Evolutionary conservation across 2,113 vertebrate species (phyloP).

Genomic region (Stictonetta naevosa): DNA sequence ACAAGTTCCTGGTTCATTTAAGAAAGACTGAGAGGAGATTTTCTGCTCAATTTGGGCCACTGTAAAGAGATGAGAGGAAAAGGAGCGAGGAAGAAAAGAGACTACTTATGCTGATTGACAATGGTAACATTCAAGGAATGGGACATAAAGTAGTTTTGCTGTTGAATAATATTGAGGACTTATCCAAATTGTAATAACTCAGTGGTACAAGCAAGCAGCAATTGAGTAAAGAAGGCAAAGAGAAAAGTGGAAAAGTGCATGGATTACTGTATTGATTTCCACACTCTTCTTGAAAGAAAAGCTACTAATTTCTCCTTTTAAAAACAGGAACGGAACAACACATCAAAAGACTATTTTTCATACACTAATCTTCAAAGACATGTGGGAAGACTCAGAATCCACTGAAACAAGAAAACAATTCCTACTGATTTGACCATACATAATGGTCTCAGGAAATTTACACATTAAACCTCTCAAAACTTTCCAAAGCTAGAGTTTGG

Average conservation of each 20-base stretch:
- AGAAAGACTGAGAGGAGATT: not conserved
- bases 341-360: not conserved
- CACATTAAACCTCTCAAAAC: not conserved
- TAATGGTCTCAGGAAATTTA: not conserved
- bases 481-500: not conserved
- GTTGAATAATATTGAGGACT: not conserved
- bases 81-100: not conserved
- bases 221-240: not conserved
- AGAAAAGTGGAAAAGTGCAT: not conserved
- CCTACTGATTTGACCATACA: not conserved
- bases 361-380: not conserved
- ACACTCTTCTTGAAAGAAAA: not conserved
- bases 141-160: not conserved
- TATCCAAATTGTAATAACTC: not conserved
- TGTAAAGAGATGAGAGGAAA: not conserved
- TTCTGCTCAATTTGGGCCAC: not conserved
- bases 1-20: not conserved
- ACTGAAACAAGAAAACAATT: not conserved
- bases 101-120: not conserved
- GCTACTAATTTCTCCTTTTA: not conserved
- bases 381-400: not conserved
- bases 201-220: not conserved
- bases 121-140: not conserved
- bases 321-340: not conserved
- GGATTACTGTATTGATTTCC: not conserved